These are phyloP conservation scores for Formica exsecta DNA, from an alignment of 1,140 invertebrate genomes.

Conservation along the genomic window DNA sequence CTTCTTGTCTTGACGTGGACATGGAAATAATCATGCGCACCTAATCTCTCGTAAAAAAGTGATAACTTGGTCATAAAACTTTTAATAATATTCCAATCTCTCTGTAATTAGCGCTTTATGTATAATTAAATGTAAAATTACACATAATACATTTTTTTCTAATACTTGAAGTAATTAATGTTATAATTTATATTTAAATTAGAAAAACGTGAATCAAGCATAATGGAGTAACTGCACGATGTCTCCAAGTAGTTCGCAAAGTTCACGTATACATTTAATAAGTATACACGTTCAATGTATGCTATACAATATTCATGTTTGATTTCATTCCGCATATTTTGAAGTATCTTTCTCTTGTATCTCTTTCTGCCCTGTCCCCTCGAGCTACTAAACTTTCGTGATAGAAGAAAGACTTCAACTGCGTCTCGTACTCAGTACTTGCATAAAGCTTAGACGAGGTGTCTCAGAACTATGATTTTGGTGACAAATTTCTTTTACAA, in stretches of 20 bases:
- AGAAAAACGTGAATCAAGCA: too few species aligned
- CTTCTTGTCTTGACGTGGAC: constrained; percentile 48
- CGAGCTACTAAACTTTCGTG: constrained; percentile 55
- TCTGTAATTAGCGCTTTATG: background rate
- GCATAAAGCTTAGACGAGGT: background rate
- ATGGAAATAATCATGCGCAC: constrained; percentile 27
- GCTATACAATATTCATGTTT: constrained; percentile 45
- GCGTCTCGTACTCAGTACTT: constrained; percentile 1
- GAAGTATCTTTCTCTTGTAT: constrained; percentile 47
- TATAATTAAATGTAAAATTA: constrained; percentile 8
- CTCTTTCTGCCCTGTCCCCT: constrained; percentile 12
- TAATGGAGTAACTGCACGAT: background rate
- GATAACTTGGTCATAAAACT: constrained; percentile 14
- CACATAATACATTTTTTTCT: background rate
- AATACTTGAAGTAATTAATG: too few species aligned
- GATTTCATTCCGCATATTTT: constrained; percentile 43
- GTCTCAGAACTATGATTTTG: constrained; percentile 27
- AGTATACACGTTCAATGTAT: constrained; percentile 36
- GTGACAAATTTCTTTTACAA: constrained; percentile 36
- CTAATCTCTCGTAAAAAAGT: constrained; percentile 28
- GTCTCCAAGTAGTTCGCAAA: constrained; percentile 11
- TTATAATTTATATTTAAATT: too few species aligned
- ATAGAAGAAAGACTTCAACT: constrained; percentile 53
- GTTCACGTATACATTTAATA: constrained; percentile 31
- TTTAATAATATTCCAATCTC: constrained; percentile 9